Conservation (phyloP, 2,113 vertebrate genomes). For the Sebastes schlegelii region DNA sequence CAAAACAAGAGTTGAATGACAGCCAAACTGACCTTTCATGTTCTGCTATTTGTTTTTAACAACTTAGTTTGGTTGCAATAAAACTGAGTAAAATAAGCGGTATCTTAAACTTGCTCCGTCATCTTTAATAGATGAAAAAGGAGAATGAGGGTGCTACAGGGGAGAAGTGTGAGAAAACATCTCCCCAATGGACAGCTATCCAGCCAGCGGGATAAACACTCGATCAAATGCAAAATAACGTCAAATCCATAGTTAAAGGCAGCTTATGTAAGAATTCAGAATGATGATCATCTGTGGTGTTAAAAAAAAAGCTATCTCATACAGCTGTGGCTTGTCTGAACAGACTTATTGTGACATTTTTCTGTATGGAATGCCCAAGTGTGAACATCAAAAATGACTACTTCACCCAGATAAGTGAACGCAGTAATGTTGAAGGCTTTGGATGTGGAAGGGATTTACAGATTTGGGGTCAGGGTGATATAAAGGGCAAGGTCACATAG, state of each 20-base stretch:
- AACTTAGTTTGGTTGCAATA: slow-evolving; percentile 17
- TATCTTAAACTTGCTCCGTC: background rate
- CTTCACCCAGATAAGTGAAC: background rate
- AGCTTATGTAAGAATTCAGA: slow-evolving; percentile 35
- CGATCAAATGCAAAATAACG: slow-evolving; percentile 30
- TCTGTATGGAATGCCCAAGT: background rate
- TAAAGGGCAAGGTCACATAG: slow-evolving; percentile 8
- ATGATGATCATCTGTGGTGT: slow-evolving; percentile 17
- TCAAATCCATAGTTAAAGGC: slow-evolving; percentile 58
- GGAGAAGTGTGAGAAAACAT: slow-evolving; percentile 31
- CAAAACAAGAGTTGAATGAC: slow-evolving; percentile 9
- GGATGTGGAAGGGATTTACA: slow-evolving; percentile 7
- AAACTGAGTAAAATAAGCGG: slow-evolving; percentile 15
- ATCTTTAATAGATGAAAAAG: slow-evolving; percentile 48
- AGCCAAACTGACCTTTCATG: background rate
- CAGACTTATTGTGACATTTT: background rate
- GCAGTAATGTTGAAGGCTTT: background rate
- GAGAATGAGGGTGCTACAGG: slow-evolving; percentile 1
- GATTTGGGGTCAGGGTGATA: background rate
- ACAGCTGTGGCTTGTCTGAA: background rate
- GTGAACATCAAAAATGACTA: background rate
- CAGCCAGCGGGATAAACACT: slow-evolving; percentile 46
- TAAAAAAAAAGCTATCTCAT: background rate
- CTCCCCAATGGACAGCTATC: slow-evolving; percentile 28
- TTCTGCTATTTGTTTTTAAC: background rate